Percentiles rank a stretch among this genome's conserved stretches.
These are phyloP conservation scores for Hemicentrotus pulcherrimus DNA, from an alignment of 35 echinoderm and acorn worm species.

Conservation along the genomic window DNA sequence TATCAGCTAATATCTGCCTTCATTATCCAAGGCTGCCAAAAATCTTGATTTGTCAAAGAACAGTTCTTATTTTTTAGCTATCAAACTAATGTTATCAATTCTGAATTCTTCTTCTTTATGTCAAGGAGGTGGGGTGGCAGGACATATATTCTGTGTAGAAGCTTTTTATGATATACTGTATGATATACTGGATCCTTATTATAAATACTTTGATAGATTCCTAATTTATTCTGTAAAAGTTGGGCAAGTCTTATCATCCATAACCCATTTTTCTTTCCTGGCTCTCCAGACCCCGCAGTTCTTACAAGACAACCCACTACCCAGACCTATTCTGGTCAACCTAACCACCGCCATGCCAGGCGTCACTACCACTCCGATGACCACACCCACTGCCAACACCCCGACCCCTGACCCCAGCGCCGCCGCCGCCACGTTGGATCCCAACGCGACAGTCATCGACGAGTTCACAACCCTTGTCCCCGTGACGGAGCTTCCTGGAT, in stretches of 20 bases:
- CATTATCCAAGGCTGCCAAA: too few relatives aligned
- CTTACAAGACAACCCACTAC: constrained; percentile 65
- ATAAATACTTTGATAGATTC: background rate
- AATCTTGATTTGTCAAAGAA: too few relatives aligned
- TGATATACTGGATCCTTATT: too few relatives aligned
- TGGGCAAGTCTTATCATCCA: background rate
- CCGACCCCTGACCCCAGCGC: background rate
- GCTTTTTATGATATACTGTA: too few relatives aligned
- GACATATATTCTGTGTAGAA: too few relatives aligned
- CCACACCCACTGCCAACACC: constrained; percentile 16
- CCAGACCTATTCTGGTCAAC: constrained; percentile 57
- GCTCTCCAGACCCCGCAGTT: constrained; percentile 60
- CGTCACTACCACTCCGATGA: background rate
- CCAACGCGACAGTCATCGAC: constrained; percentile 20
- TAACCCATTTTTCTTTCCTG: background rate
- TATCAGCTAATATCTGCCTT: too few relatives aligned
- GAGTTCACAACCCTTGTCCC: background rate
- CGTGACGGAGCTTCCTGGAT: background rate
- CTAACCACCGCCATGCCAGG: background rate
- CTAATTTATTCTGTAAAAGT: too few relatives aligned
- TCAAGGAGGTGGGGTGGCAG: too few relatives aligned
- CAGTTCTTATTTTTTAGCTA: too few relatives aligned
- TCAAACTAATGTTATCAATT: too few relatives aligned
- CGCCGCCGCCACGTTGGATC: background rate
- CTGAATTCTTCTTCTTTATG: too few relatives aligned